phyloP scores from a whole-genome alignment of 2,113 vertebrate genomes.

The Triplophysa siluroides region DNA sequence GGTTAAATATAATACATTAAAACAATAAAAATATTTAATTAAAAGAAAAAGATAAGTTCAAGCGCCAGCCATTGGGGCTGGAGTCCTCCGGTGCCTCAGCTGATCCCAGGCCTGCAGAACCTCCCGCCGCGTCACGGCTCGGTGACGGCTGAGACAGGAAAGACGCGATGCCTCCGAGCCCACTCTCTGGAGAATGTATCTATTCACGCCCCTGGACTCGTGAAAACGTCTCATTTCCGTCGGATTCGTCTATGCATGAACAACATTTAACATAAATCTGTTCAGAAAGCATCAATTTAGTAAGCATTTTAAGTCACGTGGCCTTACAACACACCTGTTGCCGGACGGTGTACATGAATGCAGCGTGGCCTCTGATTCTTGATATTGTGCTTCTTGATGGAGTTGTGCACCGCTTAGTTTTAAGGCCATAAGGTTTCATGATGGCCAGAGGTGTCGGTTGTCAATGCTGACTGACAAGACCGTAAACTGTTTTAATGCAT shows the following conservation, averaged over 20 bases:
- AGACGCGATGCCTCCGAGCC: conserved; percentile 67
- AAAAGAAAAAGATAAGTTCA: neutral
- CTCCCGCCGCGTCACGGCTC: conserved; percentile 65
- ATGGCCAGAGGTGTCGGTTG: neutral
- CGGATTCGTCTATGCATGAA: neutral
- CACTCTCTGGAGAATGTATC: conserved; percentile 62
- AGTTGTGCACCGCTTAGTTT: neutral
- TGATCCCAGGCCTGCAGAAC: conserved; percentile 58
- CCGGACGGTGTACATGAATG: neutral
- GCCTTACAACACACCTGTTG: conserved; percentile 17
- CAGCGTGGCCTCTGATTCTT: neutral
- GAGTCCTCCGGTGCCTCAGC: conserved; percentile 25
- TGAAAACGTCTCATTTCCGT: neutral
- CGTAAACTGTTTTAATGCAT: neutral
- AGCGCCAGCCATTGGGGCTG: conserved; percentile 11
- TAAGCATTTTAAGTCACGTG: neutral
- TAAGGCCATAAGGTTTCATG: conserved; percentile 17
- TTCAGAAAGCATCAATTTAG: neutral
- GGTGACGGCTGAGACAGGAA: conserved; percentile 59
- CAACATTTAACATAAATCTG: neutral
- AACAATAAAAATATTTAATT: neutral
- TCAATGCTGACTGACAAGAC: neutral
- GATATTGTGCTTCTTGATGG: neutral
- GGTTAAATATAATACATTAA: conserved; percentile 1
- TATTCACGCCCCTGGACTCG: neutral